Conservation (phyloP, 2,888 invertebrate genomes). For the Tyria jacobaeae region DNA sequence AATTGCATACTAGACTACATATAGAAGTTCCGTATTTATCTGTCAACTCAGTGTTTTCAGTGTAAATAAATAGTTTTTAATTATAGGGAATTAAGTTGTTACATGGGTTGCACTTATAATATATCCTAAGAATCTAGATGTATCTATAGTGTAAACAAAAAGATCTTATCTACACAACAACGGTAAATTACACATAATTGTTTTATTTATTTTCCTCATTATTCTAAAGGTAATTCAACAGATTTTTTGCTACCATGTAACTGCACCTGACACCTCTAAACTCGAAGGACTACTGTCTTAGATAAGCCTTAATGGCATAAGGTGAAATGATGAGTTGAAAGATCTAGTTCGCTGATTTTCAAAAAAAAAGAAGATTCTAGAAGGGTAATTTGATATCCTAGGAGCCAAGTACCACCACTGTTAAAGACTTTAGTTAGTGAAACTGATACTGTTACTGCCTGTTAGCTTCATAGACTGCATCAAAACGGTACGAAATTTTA, state of each 20-base stretch:
- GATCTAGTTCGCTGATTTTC: too few relatives aligned
- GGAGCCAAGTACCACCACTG: too few relatives aligned
- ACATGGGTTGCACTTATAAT: not conserved
- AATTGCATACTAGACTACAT: too few relatives aligned
- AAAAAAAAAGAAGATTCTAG: too few relatives aligned
- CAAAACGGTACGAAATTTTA: too few relatives aligned
- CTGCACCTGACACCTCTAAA: not conserved
- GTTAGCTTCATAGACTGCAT: too few relatives aligned
- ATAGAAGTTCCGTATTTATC: not conserved
- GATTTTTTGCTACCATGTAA: not conserved
- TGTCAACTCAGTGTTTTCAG: not conserved
- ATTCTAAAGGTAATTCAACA: not conserved
- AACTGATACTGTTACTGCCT: too few relatives aligned
- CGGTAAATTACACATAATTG: not conserved
- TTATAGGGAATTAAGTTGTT: not conserved
- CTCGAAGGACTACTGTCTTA: too few relatives aligned
- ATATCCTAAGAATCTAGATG: constrained; percentile 1
- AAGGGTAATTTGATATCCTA: too few relatives aligned
- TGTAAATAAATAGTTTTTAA: not conserved
- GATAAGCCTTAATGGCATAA: too few relatives aligned
- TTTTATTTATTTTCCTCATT: not conserved
- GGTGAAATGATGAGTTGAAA: too few relatives aligned
- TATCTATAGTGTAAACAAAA: not conserved
- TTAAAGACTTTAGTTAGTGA: too few relatives aligned
- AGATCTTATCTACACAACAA: not conserved